Conservation (phyloP, 2,113 vertebrate genomes). For the Tretioscincus oriximinensis region DNA sequence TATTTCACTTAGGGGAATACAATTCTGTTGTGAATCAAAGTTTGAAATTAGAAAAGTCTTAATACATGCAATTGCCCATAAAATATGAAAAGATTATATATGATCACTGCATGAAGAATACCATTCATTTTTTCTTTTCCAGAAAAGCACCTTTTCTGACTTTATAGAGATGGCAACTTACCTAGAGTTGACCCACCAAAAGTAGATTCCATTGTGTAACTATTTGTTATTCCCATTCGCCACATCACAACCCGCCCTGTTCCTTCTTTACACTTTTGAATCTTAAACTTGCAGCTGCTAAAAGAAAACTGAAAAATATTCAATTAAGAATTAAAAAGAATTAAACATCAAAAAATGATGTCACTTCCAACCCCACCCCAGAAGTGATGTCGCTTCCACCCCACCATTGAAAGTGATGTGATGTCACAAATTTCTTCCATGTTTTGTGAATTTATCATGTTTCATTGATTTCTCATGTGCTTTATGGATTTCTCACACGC, state of each 20-base stretch:
- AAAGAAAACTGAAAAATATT: slow-evolving; percentile 82
- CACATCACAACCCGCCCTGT: slow-evolving; percentile 90
- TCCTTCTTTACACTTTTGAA: slow-evolving; percentile 88
- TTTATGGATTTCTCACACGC: too few relatives aligned
- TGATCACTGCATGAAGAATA: neutral
- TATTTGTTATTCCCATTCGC: slow-evolving; percentile 87
- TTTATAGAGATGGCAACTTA: slow-evolving; percentile 49
- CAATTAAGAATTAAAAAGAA: neutral
- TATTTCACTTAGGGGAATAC: neutral
- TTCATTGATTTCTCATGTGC: too few relatives aligned
- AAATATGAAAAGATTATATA: neutral
- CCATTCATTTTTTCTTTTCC: neutral
- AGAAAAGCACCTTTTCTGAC: neutral
- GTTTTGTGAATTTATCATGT: too few relatives aligned
- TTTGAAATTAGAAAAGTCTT: too few relatives aligned
- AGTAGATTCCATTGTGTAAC: slow-evolving; percentile 91
- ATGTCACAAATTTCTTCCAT: too few relatives aligned
- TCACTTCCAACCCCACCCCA: too few relatives aligned
- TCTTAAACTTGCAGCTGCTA: slow-evolving; percentile 88
- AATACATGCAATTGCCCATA: neutral
- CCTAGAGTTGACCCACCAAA: slow-evolving; percentile 90
- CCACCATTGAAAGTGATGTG: too few relatives aligned
- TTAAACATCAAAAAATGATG: too few relatives aligned
- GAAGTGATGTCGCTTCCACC: too few relatives aligned
- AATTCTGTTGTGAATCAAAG: neutral